These are phyloP conservation scores for Druon quercuslanigerum DNA, from an alignment of 1,140 invertebrate genomes.

Conservation along the genomic window DNA sequence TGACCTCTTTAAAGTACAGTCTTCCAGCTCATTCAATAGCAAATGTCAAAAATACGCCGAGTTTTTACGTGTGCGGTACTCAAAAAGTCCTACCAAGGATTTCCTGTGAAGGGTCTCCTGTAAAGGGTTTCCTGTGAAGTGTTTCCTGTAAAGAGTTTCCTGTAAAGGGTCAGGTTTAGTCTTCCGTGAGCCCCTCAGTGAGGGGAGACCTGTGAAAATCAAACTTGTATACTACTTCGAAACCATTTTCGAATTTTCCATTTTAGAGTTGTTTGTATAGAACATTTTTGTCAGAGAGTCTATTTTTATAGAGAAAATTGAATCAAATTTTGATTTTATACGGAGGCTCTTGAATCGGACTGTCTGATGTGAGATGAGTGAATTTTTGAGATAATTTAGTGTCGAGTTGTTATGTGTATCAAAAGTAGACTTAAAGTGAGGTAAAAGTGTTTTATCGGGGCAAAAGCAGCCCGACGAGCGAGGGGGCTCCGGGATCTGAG, in stretches of 20 bases:
- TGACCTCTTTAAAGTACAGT: slow-evolving; percentile 44
- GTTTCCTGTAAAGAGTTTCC: no score
- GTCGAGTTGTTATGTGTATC: slow-evolving; percentile 50
- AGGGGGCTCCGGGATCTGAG: slow-evolving; percentile 71
- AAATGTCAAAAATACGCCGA: slow-evolving; percentile 12
- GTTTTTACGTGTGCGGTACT: not conserved
- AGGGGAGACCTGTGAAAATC: no score
- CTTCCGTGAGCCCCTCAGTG: no score
- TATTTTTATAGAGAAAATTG: slow-evolving; percentile 2
- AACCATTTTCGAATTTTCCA: no score
- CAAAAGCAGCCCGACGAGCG: slow-evolving; percentile 69
- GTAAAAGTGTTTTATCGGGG: slow-evolving; percentile 74
- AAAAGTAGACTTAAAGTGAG: slow-evolving; percentile 53
- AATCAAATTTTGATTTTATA: not conserved
- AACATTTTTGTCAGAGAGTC: not conserved
- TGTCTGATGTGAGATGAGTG: slow-evolving; percentile 27
- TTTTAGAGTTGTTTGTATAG: no score
- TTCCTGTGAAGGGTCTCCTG: not conserved
- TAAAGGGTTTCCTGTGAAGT: no score
- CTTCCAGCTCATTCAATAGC: slow-evolving; percentile 36
- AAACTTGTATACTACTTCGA: no score
- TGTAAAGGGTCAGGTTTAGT: no score
- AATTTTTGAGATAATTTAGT: slow-evolving; percentile 1
- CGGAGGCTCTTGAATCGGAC: not conserved
- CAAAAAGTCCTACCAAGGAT: not conserved